Percentiles rank a stretch among this genome's conserved stretches.
phyloP scores from a whole-genome alignment of 53 echinoderm and acorn worm species.

The Apostichopus leukothele region DNA sequence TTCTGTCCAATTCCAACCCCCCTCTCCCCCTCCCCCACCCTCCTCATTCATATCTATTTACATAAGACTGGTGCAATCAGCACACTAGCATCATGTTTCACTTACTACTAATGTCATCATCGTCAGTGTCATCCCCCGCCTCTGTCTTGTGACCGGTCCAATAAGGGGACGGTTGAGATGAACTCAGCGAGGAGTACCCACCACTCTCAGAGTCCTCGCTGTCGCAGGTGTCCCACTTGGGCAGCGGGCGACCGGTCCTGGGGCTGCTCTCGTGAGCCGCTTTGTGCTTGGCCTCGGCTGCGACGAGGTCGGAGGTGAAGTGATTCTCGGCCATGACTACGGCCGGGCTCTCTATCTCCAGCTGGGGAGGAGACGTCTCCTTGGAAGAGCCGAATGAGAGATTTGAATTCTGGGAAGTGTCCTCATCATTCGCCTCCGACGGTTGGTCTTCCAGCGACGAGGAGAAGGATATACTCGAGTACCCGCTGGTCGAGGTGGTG shows the following conservation, averaged over 20 bases:
- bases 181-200: slow-evolving; percentile 34
- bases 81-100: neutral
- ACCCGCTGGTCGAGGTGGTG: slow-evolving; percentile 45
- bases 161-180: slow-evolving; percentile 35
- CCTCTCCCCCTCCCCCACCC: too few species aligned
- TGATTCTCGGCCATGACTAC: neutral
- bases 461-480: slow-evolving; percentile 42
- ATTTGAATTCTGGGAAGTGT: slow-evolving; percentile 53
- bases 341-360: neutral
- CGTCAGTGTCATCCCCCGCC: neutral
- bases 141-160: slow-evolving; percentile 37
- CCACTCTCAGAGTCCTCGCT: slow-evolving; percentile 48
- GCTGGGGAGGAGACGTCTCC: slow-evolving; percentile 25
- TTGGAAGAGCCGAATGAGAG: slow-evolving; percentile 50
- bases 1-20: too few species aligned
- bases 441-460: slow-evolving; percentile 48
- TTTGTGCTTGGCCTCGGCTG: slow-evolving; percentile 40
- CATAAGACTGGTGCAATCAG: too few species aligned
- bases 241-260: slow-evolving; percentile 17
- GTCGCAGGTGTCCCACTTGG: slow-evolving; percentile 53
- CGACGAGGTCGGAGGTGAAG: neutral
- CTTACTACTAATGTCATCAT: slow-evolving; percentile 41
- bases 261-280: slow-evolving; percentile 47
- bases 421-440: slow-evolving; percentile 46
- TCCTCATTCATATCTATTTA: too few species aligned